Evolutionary conservation across 1,140 invertebrate species (phyloP).

Genomic region (Drosophila subpulchrella): DNA sequence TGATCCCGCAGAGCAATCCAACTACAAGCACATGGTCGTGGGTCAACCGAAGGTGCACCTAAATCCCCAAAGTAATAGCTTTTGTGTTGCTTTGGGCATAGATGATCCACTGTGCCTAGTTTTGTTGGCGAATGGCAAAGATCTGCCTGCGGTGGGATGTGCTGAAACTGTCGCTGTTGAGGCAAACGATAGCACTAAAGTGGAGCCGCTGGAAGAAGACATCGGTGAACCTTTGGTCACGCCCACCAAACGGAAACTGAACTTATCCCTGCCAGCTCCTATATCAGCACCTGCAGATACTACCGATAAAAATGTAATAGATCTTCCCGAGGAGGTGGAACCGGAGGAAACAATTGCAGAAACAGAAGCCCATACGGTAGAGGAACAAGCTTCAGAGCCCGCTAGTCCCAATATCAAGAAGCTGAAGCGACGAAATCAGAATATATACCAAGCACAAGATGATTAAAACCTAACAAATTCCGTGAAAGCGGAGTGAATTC

Average conservation of each 20-base stretch:
- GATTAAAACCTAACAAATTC: conserved; percentile 41
- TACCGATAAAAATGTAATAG: conserved; percentile 32
- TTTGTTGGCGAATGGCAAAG: conserved; percentile 79
- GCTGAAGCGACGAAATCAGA: conserved; percentile 85
- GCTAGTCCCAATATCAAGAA: conserved; percentile 76
- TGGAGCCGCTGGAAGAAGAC: not conserved
- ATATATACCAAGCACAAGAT: conserved; percentile 76
- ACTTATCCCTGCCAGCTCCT: conserved; percentile 56
- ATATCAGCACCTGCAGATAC: not conserved
- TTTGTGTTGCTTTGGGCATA: conserved; percentile 92
- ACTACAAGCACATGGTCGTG: conserved; percentile 62
- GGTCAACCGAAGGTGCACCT: conserved; percentile 85
- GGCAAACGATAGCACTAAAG: not conserved
- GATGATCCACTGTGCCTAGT: conserved; percentile 89
- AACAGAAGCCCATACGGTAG: not conserved
- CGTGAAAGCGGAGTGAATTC: conserved; percentile 15
- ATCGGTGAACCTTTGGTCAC: conserved; percentile 9
- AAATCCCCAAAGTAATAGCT: conserved; percentile 93
- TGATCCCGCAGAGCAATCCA: conserved; percentile 84
- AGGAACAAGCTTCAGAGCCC: not conserved
- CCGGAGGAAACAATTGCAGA: not conserved
- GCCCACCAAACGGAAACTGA: conserved; percentile 52
- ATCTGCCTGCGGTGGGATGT: conserved; percentile 37
- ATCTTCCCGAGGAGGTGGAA: conserved; percentile 33
- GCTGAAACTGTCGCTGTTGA: not conserved